Conservation (phyloP, 2,797 vertebrate genomes). For the Loriculus beryllinus region DNA sequence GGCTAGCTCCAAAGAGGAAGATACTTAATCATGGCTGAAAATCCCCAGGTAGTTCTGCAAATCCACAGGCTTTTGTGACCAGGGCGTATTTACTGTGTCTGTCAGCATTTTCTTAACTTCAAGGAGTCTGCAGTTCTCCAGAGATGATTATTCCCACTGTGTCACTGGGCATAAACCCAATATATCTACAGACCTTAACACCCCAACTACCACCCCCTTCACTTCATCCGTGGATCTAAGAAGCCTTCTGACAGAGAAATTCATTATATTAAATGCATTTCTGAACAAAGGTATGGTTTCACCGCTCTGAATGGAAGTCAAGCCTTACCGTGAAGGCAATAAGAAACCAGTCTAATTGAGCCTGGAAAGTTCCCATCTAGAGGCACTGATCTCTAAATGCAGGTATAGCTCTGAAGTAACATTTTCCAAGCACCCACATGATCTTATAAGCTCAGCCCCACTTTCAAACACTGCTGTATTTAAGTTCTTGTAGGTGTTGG, state of each 20-base stretch:
- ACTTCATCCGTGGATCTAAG: neutral
- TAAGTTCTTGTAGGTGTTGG: neutral
- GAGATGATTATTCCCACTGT: neutral
- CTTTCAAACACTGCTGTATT: neutral
- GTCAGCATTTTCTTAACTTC: conserved; percentile 21
- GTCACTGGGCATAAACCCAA: neutral
- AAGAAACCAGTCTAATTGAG: neutral
- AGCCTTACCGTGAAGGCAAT: neutral
- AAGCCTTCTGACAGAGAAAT: neutral
- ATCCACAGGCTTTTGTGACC: conserved; percentile 37
- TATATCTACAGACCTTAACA: neutral
- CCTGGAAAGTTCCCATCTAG: neutral
- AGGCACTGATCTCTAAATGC: neutral
- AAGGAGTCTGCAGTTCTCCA: neutral
- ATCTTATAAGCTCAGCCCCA: neutral
- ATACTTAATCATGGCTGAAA: neutral
- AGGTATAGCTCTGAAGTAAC: neutral
- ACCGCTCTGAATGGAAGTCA: neutral
- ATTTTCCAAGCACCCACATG: neutral
- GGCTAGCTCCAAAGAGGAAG: neutral
- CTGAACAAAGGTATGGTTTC: neutral
- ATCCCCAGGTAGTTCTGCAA: neutral
- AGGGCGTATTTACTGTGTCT: neutral
- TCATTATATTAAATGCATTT: neutral
- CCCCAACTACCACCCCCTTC: neutral